Conservation (phyloP, 2,888 invertebrate genomes). For the Pseudococcus jackbeardsleyi region DNA sequence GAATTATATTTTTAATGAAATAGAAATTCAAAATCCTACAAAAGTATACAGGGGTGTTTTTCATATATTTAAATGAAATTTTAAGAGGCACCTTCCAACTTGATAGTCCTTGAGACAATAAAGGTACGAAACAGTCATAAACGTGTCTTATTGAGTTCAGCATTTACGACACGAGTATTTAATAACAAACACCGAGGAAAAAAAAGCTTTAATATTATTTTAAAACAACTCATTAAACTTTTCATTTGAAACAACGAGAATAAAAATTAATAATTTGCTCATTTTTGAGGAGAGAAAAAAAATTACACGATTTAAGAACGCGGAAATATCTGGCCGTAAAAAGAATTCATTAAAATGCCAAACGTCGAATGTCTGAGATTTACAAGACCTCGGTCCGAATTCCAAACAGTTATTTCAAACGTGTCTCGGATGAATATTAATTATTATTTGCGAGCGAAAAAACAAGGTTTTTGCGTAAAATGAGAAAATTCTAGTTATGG, state of each 20-base stretch:
- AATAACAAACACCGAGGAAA: background rate
- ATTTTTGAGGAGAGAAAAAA: background rate
- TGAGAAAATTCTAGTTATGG: constrained; percentile 30
- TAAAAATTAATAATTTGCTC: background rate
- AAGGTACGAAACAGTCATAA: constrained; percentile 10
- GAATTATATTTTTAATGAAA: background rate
- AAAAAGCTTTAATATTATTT: constrained; percentile 10
- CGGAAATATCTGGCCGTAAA: constrained; percentile 22
- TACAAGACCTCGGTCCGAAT: constrained; percentile 8
- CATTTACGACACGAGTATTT: constrained; percentile 20
- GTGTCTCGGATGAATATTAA: constrained; percentile 18
- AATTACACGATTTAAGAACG: constrained; percentile 4
- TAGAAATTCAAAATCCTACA: background rate
- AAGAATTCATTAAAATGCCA: constrained; percentile 39
- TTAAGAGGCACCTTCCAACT: constrained; percentile 10
- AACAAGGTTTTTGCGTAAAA: background rate
- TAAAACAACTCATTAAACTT: constrained; percentile 5
- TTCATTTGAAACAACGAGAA: background rate
- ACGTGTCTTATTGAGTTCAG: background rate
- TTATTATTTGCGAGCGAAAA: constrained; percentile 8
- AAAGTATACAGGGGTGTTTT: background rate
- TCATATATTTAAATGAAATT: background rate
- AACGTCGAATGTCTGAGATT: constrained; percentile 25
- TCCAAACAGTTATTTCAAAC: background rate
- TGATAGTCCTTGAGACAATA: constrained; percentile 10